Base-by-base conservation (phyloP, 1,140 invertebrate genomes). In the Anadara kagoshimensis region DNA sequence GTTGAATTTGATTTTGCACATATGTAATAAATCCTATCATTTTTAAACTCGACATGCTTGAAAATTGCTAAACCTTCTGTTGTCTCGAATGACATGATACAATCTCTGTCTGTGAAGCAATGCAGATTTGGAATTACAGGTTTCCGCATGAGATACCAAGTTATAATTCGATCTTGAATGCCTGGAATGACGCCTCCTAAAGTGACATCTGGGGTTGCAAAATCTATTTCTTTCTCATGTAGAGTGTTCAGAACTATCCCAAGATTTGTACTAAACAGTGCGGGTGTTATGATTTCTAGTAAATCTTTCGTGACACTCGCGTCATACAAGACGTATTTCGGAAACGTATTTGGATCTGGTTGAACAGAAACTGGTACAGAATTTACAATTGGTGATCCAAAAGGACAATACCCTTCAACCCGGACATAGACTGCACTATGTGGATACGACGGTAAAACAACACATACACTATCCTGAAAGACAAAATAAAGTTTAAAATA, bases 81-180 rank as follows among this genome's bases (percentile, higher is more conserved):
- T 45, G 67, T 71, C 10, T 16, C 47, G 24, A 43, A 67, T 18
- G 47, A 2, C n/a, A 43, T 10, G 2, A 78, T 0, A 24, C 76
- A 78, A 0, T 26, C 14, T 5, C 7, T 5, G 41, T 78, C 76
- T 14, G 47, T 10, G 1, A 51, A 26, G 49, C 75, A 77, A 16
- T 20, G 4, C 16, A n/a, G 0, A 7, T 20, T 16, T 14, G 67
- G 65, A 14, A 65, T 20, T 14, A 26, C 16, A 12, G 43, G 47
- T 41, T 64, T 36, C 26, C 16, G 73, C 75, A 79, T 77, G 12
- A 81, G 56, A 51, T 41, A 61, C 67, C 67, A 69, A 11, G 16
- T 29, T 24, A 51, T 51, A 12, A 0, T 36, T 36, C 2, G 11
- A n/a, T n/a, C 26, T 0, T 11, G 7, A 22, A 51, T 22, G 3